Conservation (phyloP, 2,113 vertebrate species). For the Merops nubicus region DNA sequence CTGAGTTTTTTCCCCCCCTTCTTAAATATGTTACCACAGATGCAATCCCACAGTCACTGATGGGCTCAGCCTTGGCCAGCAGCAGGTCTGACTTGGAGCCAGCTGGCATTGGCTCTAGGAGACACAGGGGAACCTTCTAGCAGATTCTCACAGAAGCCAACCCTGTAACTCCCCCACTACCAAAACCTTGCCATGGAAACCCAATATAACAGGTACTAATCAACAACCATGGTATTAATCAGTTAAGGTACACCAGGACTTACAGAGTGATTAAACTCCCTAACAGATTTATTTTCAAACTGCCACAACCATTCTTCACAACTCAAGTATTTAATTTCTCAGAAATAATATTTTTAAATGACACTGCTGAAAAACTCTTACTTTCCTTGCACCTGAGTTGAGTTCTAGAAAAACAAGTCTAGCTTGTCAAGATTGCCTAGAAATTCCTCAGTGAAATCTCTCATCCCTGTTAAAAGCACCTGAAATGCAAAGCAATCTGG, state of each 20-base stretch:
- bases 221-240: neutral
- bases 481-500: neutral
- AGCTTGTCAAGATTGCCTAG: neutral
- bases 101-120: neutral
- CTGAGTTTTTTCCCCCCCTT: fast-evolving
- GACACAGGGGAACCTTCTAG: neutral
- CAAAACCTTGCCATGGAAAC: neutral
- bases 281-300: neutral
- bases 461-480: neutral
- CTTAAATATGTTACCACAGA: neutral
- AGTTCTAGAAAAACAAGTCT: neutral
- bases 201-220: neutral
- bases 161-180: neutral
- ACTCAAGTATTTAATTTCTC: neutral
- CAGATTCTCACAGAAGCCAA: neutral
- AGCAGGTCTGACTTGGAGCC: neutral
- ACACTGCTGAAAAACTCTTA: neutral
- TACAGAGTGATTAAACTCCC: neutral
- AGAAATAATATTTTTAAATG: neutral
- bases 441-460: neutral
- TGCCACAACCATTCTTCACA: neutral
- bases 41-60: neutral
- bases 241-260: neutral
- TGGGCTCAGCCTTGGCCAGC: neutral
- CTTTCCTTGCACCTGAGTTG: neutral